Conservation (phyloP, 92 coral and sea anemone species). For the Siderastrea radians region DNA sequence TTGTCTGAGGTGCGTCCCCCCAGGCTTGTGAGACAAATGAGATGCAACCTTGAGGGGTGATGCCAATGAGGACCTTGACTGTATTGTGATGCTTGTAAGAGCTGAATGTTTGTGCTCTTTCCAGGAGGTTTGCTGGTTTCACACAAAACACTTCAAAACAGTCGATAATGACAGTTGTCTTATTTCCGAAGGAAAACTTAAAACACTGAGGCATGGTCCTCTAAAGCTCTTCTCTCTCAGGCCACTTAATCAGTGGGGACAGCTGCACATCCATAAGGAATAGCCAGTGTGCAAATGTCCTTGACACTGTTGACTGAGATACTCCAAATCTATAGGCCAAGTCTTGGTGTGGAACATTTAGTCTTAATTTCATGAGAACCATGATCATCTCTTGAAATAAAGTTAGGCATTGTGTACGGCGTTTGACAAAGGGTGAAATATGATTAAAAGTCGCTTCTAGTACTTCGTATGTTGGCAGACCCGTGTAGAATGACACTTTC, state of each 20-base stretch:
- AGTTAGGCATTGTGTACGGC: conserved; percentile 22
- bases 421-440: conserved; percentile 39
- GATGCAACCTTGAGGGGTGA: not conserved
- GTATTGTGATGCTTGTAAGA: no score
- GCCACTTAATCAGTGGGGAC: conserved; percentile 57
- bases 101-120: not conserved
- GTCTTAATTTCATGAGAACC: conserved; percentile 71
- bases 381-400: conserved; percentile 62
- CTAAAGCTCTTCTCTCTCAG: not conserved
- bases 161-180: not conserved
- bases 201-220: not conserved
- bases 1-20: not conserved
- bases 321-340: conserved; percentile 56
- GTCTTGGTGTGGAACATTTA: conserved; percentile 60
- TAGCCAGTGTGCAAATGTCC: conserved; percentile 57
- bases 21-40: not conserved
- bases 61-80: no score
- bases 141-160: not conserved
- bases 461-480: conserved; percentile 8
- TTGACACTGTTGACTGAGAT: conserved; percentile 62
- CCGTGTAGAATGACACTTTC: conserved; percentile 36
- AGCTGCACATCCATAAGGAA: conserved; percentile 43
- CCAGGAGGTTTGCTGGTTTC: not conserved
- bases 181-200: not conserved
- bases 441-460: not conserved